Base-by-base conservation (phyloP, 2,797 vertebrate genomes). In the Macropus fuliginosus region DNA sequence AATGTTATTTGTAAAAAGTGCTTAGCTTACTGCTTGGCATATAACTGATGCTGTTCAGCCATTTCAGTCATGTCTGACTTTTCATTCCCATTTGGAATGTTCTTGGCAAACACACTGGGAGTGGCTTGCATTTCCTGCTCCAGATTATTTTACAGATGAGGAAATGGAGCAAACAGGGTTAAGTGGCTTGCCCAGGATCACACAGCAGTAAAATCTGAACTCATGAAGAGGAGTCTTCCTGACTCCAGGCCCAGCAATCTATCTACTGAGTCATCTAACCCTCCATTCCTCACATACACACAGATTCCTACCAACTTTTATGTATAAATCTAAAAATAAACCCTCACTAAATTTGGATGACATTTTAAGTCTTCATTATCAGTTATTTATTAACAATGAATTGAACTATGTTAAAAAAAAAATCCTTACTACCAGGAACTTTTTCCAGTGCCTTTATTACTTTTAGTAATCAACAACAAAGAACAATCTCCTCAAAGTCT, bases 201-300 rank as follows among this genome's bases (percentile, higher is more conserved):
- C 31, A 31, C 12, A 62, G 12, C 2, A 5, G 1, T n/a, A 66
- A 66, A 13, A 66, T 66, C 16, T n/a, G 31, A 66, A 66, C 59
- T 66, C 56, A 57, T 2, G 56, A 57, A 29, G 28, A 28, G 28
- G 28, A 57, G 56, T 56, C 56, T 27, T n/a, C 31, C 31, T 66
- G 31, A 14, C 31, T n/a, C 4, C 2, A n/a, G 31, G 13, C 0
- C 11, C 10, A 34, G 4, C 1, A 66, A 0, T 62, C 11, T n/a
- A n/a, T 66, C 31, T 66, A 13, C 13, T 66, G 31, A 66, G 13
- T 1, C 4, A 66, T 59, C 31, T 34, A 66, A 34, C 11, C 1
- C 31, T 13, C 31, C 11, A 31, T 31, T 62, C 31, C 59, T 12
- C 59, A 62, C 3, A 13, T 34, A n/a, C 31, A 66, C 59, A 66